Evolutionary conservation across 53 echinoderm and acorn worm species (phyloP), one percentile per base, ranked within the genome.

Genomic region (Temnopleurus reevesii): DNA sequence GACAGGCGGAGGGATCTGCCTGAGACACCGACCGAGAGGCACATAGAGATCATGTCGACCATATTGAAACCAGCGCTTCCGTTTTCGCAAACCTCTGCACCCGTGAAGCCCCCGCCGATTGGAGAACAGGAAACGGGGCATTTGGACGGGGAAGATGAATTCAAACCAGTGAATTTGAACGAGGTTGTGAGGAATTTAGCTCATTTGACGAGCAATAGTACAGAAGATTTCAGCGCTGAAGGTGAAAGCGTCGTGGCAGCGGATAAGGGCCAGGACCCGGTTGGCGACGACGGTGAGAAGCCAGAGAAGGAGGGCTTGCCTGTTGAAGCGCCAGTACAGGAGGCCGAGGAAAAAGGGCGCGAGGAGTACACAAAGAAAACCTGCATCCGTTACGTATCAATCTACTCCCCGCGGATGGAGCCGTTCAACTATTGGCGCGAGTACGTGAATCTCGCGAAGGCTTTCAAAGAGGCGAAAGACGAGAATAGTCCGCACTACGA

Each of bases 371-470:
- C 77, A 9, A 83, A 90, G 33, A 92, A 92, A 51, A 84, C 55
- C 25, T 92, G 92, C 35, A 77, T 92, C 34, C 77, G 92, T 12
- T 92, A 93, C 41, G 21, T 95, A 19, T 92, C 96, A 0, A 81
- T 93, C 35, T 89, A 93, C 26, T 71, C 91, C 4, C 96, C 96
- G 2, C 77, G 79, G 10, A 84, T 92, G 64, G 81, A 49, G 12
- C 91, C 96, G 4, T 93, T 95, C 54, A 64, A 91, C 41, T 90
- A 91, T 18, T 96, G 96, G 96, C 64, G 94, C 47, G 96, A 96
- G 57, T 94, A 96, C 76, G 65, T 79, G 24, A 77, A 77, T 24
- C 79, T 95, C 46, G 77, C 80, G 76, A 41, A 91, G 84, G 93
- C 91, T 8, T 95, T 93, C 54, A 84, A 85, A 30, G 63, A 77